phyloP scores from a whole-genome alignment of 1,140 invertebrate species.

The Caenorhabditis briggsae region DNA sequence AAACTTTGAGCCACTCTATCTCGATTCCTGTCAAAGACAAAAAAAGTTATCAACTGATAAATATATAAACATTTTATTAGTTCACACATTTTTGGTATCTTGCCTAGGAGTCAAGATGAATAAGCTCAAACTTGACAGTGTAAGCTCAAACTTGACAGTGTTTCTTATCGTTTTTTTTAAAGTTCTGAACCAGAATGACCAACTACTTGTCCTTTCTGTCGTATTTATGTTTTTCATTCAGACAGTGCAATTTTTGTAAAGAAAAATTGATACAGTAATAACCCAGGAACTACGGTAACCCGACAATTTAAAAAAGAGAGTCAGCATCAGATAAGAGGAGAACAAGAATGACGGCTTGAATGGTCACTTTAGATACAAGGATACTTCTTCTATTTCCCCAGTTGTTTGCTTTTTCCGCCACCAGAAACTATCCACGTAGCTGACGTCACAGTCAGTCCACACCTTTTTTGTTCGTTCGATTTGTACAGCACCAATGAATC shows the following conservation, averaged over 20 bases:
- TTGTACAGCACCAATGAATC: conserved; percentile 34
- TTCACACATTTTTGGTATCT: no score
- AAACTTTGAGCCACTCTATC: no score
- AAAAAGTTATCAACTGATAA: no score
- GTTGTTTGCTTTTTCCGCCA: conserved; percentile 40
- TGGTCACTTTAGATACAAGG: conserved; percentile 5
- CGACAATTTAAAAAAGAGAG: background rate
- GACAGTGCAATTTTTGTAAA: no score
- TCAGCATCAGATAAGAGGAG: background rate
- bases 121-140: no score
- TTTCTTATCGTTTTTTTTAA: background rate
- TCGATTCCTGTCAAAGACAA: no score
- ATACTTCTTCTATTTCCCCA: conserved; percentile 1
- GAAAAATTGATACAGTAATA: no score
- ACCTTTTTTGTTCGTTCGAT: conserved; percentile 24
- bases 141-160: no score
- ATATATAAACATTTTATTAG: no score
- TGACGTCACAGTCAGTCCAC: conserved; percentile 40
- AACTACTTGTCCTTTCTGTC: background rate
- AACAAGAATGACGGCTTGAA: background rate
- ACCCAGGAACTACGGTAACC: no score
- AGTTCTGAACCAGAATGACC: background rate
- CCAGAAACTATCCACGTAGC: conserved; percentile 15
- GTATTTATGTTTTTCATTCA: background rate
- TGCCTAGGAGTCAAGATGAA: no score